phyloP scores from a whole-genome alignment of 2,888 invertebrate genomes.

The Halictus ligatus region DNA sequence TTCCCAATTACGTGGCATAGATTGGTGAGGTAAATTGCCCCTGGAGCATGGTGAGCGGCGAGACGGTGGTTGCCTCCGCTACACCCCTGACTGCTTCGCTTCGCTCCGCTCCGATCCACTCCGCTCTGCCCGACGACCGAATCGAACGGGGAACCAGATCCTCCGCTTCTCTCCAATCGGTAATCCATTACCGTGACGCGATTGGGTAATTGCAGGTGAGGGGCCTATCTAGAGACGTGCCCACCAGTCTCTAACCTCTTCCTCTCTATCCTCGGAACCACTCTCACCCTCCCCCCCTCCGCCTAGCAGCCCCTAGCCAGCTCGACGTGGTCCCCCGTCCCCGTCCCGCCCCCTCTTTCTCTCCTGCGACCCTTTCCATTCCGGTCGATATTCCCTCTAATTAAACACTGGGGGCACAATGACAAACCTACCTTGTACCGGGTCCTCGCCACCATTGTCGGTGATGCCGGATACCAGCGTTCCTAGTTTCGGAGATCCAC shows the following conservation, averaged over 20 bases:
- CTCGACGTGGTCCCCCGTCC: background rate
- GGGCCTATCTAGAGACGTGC: slow-evolving; percentile 79
- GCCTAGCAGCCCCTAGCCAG: background rate
- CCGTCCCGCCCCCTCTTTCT: background rate
- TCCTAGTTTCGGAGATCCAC: slow-evolving; percentile 30
- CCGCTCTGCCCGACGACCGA: slow-evolving; percentile 58
- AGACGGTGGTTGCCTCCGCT: slow-evolving; percentile 64
- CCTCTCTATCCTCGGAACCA: slow-evolving; percentile 60
- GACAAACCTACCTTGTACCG: slow-evolving; percentile 80
- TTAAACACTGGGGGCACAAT: slow-evolving; percentile 82
- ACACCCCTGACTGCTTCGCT: slow-evolving; percentile 53
- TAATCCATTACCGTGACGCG: slow-evolving; percentile 82
- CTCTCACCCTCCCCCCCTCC: slow-evolving; percentile 28
- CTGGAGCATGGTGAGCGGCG: slow-evolving; percentile 74
- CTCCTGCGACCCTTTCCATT: slow-evolving; percentile 66
- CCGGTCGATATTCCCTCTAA: slow-evolving; percentile 80
- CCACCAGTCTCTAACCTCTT: slow-evolving; percentile 63
- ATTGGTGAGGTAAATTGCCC: slow-evolving; percentile 83
- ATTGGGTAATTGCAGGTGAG: slow-evolving; percentile 82
- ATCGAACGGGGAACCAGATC: slow-evolving; percentile 69
- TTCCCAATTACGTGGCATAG: slow-evolving; percentile 83
- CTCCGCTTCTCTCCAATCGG: slow-evolving; percentile 76
- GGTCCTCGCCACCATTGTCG: slow-evolving; percentile 58
- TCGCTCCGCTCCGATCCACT: slow-evolving; percentile 52
- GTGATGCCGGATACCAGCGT: slow-evolving; percentile 52